Percentiles rank a stretch among this genome's conserved stretches.
These are phyloP conservation scores for Brachionus manjavacas DNA, from an alignment of 1,140 invertebrate species.

Conservation along the genomic window DNA sequence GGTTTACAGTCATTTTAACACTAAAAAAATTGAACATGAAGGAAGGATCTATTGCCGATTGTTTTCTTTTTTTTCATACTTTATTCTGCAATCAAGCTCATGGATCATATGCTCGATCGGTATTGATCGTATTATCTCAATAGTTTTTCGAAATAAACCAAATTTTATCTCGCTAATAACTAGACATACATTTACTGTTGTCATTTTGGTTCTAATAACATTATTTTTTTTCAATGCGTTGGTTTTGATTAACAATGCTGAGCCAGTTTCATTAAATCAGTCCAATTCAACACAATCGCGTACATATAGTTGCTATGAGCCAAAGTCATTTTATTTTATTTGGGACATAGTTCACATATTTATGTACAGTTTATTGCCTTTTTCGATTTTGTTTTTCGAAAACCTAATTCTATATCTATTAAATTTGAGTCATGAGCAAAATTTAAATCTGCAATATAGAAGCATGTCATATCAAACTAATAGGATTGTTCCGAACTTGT, in stretches of 20 bases:
- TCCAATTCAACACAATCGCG: background rate
- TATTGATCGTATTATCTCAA: background rate
- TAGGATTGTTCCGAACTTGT: background rate
- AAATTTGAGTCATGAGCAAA: background rate
- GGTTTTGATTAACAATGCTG: background rate
- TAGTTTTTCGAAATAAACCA: background rate
- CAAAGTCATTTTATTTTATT: background rate
- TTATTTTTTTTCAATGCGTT: background rate
- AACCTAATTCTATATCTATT: background rate
- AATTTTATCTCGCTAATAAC: background rate
- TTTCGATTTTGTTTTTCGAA: background rate
- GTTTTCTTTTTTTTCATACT: background rate
- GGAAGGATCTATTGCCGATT: background rate
- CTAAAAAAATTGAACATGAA: background rate
- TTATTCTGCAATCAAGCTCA: conserved; percentile 11
- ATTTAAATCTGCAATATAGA: background rate
- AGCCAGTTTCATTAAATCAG: background rate
- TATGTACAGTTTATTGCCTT: background rate
- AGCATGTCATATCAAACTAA: background rate
- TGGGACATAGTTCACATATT: conserved; percentile 20
- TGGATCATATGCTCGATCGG: conserved; percentile 8
- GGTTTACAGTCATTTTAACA: background rate
- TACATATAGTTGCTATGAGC: background rate
- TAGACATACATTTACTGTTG: background rate
- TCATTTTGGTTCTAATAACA: background rate